A percentile compares a stretch with the other conserved stretches of the same genome.
These are phyloP conservation scores for Mastacembelus armatus DNA, from an alignment of 2,797 vertebrate species.

Conservation along the genomic window DNA sequence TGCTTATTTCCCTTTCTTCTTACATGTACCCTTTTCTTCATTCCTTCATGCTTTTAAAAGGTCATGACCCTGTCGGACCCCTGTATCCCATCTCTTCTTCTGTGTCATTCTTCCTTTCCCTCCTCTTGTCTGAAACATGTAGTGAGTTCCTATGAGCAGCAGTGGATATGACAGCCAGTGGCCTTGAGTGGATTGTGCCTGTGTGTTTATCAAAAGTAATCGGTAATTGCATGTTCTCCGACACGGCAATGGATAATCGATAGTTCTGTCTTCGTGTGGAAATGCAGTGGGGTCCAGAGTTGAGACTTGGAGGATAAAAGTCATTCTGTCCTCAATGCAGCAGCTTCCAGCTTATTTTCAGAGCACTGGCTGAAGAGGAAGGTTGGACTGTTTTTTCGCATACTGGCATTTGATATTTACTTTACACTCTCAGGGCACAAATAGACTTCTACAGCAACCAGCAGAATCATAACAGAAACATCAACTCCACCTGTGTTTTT, in stretches of 20 bases:
- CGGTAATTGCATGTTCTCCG: constrained; percentile 64
- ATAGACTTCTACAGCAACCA: constrained; percentile 7
- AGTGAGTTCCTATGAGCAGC: constrained; percentile 42
- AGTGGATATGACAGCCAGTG: constrained; percentile 58
- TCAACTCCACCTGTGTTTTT: constrained; percentile 38
- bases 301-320: constrained; percentile 34
- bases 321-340: constrained; percentile 34
- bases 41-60: constrained; percentile 38
- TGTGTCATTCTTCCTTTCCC: constrained; percentile 22
- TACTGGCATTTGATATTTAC: constrained; percentile 9
- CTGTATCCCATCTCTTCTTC: constrained; percentile 23
- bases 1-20: constrained; percentile 20
- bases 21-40: constrained; percentile 8
- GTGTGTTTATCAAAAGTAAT: constrained; percentile 59
- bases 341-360: constrained; percentile 10
- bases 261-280: constrained; percentile 59
- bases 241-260: constrained; percentile 68
- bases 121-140: constrained; percentile 33
- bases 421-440: constrained; percentile 17
- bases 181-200: constrained; percentile 41
- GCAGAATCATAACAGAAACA: constrained; percentile 35
- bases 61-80: constrained; percentile 33
- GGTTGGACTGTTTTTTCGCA: constrained; percentile 38
- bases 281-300: not conserved
- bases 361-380: constrained; percentile 26